Base-by-base conservation (phyloP, 2,113 vertebrate species). In the Manacus vitellinus region DNA sequence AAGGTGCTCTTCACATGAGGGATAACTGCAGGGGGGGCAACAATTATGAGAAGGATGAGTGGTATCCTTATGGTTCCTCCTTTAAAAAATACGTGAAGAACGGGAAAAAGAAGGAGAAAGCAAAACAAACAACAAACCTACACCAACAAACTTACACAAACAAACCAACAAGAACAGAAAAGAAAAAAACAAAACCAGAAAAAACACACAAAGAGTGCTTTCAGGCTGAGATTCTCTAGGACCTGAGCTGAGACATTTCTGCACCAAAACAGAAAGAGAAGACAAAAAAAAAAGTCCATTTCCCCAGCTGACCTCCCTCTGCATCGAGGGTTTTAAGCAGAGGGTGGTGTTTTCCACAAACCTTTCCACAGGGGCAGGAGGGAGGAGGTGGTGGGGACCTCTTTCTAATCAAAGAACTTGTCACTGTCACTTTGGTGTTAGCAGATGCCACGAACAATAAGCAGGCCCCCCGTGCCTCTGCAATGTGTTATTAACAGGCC, bases 331-430 rank as follows among this genome's bases (percentile, higher is more conserved):
- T 78, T 81, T 94, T 14, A 31, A 63, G 71, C 47, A 44, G 58
- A 56, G 55, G 35, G 47, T 35, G 78, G 9, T 16, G 28, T 31
- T 79, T 51, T 55, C 75, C 83, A 12, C 65, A 10, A 18, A 41
- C 30, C 56, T 58, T 77, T 33, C 35, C 1, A 0, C 51, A 24
- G 46, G 37, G 30, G 8, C 2, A 3, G 58, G 21, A 47, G 33
- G 61, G 30, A 56, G 71, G 62, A 23, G 10, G 28, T 19, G 51
- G 19, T 4, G 23, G 85, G 35, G 41, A 51, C 68, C 54, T 76
- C 58, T 84, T 70, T 72, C 89, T 93, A 91, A 91, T 94, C 94
- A 73, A 87, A 97, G 92, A 54, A 41, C 91, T 85, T 77, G 85
- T 97, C 95, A 86, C 47, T 92, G 96, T 92, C 93, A 10, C 95